Conservation (phyloP, 2,113 vertebrate species). For the Carlito syrichta region DNA sequence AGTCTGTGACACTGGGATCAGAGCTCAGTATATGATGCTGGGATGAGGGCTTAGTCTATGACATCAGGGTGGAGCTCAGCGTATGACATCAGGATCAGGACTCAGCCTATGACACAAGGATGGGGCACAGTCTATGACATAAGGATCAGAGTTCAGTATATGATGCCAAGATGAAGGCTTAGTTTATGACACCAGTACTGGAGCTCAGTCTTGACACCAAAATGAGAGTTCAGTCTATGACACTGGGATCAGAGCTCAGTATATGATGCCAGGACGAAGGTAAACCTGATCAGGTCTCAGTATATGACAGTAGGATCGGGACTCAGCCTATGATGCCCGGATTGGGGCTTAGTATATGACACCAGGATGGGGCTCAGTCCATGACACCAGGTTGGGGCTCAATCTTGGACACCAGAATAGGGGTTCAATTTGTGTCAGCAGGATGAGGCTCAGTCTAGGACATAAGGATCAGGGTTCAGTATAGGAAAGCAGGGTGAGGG, state of each 20-base stretch:
- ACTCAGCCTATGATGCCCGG: too few species aligned
- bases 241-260: background rate
- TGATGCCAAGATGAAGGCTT: background rate
- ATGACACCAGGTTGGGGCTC: too few species aligned
- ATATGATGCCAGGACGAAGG: too few species aligned
- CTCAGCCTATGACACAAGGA: background rate
- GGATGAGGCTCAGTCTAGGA: background rate
- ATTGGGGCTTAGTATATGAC: background rate
- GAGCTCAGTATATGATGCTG: background rate
- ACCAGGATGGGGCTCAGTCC: too few species aligned
- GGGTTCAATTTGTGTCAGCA: background rate
- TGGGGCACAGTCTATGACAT: background rate
- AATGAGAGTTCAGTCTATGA: background rate
- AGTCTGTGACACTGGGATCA: too few species aligned
- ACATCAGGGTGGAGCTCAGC: background rate
- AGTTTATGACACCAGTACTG: background rate
- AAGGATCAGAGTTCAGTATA: background rate
- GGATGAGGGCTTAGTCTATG: background rate
- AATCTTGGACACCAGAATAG: too few species aligned
- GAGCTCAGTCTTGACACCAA: background rate
- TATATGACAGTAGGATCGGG: background rate
- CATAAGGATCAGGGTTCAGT: background rate
- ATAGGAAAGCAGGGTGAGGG: background rate
- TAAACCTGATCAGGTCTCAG: background rate
- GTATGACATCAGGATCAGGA: background rate